Conservation (phyloP, 2,888 invertebrate genomes). For the Odontomyia ornata region DNA sequence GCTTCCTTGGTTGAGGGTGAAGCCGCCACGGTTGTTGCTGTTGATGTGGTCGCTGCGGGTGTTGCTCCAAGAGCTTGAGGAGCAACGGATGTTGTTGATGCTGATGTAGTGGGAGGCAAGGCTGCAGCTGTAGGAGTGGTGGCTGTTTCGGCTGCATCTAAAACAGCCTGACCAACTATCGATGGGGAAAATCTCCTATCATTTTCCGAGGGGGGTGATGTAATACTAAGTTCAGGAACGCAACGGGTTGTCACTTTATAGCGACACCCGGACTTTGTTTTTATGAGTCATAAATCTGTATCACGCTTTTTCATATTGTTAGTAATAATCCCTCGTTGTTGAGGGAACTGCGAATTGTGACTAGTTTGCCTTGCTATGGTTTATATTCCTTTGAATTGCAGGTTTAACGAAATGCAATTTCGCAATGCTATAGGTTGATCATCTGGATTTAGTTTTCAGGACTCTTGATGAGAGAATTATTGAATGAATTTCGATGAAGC, state of each 20-base stretch:
- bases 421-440: background rate
- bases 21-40: conserved; percentile 45
- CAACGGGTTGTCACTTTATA: conserved; percentile 63
- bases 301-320: conserved; percentile 63
- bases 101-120: conserved; percentile 47
- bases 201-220: conserved; percentile 58
- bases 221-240: conserved; percentile 63
- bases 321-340: background rate
- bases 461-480: too few relatives aligned
- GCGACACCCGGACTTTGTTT: conserved; percentile 60
- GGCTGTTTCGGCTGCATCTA: conserved; percentile 37
- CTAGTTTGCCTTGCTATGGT: conserved; percentile 29
- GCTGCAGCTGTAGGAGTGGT: conserved; percentile 38
- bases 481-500: too few relatives aligned
- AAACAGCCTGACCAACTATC: conserved; percentile 28
- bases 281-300: conserved; percentile 65
- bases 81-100: conserved; percentile 30
- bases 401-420: background rate
- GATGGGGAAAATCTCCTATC: conserved; percentile 40
- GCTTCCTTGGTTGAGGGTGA: background rate
- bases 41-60: conserved; percentile 4
- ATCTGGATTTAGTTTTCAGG: background rate
- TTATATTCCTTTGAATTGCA: background rate
- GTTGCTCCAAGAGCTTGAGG: background rate
- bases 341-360: background rate